phyloP scores from a whole-genome alignment of 2,888 invertebrate species.

The Sericinus montela region DNA sequence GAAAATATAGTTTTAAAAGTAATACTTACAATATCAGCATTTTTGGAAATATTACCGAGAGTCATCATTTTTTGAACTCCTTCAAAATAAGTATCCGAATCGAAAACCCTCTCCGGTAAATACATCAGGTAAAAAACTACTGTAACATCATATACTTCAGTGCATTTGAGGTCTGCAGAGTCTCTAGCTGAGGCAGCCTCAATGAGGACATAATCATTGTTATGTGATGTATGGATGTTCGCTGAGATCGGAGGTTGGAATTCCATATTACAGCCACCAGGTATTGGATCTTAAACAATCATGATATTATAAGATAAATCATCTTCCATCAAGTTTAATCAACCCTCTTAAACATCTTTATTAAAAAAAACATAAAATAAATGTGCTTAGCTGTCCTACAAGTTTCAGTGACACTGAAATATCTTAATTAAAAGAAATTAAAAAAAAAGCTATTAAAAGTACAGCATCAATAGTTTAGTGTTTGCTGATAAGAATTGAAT shows the following conservation, averaged over 20 bases:
- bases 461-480: too few relatives aligned
- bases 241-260: slow-evolving; percentile 81
- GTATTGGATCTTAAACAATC: slow-evolving; percentile 82
- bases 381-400: too few relatives aligned
- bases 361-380: too few relatives aligned
- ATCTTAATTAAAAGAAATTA: too few relatives aligned
- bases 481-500: too few relatives aligned
- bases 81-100: slow-evolving; percentile 77
- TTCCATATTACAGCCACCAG: slow-evolving; percentile 89
- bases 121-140: slow-evolving; percentile 82
- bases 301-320: slow-evolving; percentile 11
- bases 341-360: too few relatives aligned
- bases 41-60: slow-evolving; percentile 64
- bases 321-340: too few relatives aligned
- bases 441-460: too few relatives aligned
- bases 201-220: slow-evolving; percentile 63
- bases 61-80: slow-evolving; percentile 81
- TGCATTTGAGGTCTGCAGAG: slow-evolving; percentile 42
- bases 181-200: slow-evolving; percentile 74
- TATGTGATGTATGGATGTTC: slow-evolving; percentile 65
- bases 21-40: slow-evolving; percentile 75
- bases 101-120: slow-evolving; percentile 77
- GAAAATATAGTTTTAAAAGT: background rate
- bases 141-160: slow-evolving; percentile 28
- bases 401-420: too few relatives aligned